Evolutionary conservation across 2,113 vertebrate genomes (phyloP).

Genomic region (Peromyscus leucopus): DNA sequence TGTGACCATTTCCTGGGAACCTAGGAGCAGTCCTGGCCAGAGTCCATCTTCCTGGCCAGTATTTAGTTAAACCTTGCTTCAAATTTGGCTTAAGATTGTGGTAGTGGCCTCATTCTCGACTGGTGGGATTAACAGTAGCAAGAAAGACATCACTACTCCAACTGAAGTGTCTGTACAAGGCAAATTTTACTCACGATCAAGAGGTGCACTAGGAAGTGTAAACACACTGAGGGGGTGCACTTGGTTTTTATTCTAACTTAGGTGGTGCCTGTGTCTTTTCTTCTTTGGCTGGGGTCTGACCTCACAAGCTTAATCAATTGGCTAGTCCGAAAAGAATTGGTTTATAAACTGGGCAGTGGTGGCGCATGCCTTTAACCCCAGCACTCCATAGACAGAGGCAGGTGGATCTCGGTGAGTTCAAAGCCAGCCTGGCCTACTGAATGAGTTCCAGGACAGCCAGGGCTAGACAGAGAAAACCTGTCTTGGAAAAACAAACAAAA

Average conservation of each 20-base stretch:
- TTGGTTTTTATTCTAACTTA: not conserved
- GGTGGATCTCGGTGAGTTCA: not conserved
- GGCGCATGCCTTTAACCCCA: not conserved
- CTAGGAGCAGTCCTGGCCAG: not conserved
- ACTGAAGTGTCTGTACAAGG: not conserved
- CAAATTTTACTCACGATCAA: not conserved
- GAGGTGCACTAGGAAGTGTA: not conserved
- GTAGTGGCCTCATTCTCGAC: not conserved
- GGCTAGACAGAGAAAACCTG: not conserved
- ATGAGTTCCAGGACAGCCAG: not conserved
- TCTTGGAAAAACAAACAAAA: not conserved
- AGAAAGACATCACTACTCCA: not conserved
- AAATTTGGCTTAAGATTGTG: not conserved
- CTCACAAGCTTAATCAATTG: not conserved
- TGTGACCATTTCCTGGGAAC: not conserved
- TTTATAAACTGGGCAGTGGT: not conserved
- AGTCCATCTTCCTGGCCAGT: not conserved
- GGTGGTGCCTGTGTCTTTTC: not conserved
- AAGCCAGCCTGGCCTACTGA: not conserved
- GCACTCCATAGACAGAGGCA: not conserved
- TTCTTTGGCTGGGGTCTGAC: not conserved
- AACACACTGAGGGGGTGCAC: not conserved
- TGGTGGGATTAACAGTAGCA: not conserved
- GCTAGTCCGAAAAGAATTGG: not conserved
- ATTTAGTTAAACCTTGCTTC: not conserved